Evolutionary conservation across 2,113 vertebrate species (phyloP).

Genomic region (Xenopus tropicalis): DNA sequence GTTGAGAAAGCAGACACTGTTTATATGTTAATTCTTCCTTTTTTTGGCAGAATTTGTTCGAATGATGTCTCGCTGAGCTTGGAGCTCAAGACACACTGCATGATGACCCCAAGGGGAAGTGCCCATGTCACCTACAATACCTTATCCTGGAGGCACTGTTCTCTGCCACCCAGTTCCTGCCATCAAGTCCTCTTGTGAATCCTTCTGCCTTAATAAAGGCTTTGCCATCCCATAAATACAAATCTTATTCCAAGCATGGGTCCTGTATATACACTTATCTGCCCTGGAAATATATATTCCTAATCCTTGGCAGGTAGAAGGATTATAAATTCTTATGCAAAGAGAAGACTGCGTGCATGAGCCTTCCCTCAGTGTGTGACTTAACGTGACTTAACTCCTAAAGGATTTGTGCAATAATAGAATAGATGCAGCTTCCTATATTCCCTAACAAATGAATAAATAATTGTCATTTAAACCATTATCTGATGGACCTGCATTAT

Average conservation of each 20-base stretch:
- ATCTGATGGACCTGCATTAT: slow-evolving; percentile 6
- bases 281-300: background rate
- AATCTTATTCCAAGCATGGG: slow-evolving; percentile 9
- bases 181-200: slow-evolving; percentile 15
- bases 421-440: slow-evolving; percentile 33
- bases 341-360: slow-evolving; percentile 24
- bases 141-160: slow-evolving; percentile 1
- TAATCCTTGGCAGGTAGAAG: slow-evolving; percentile 9
- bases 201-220: slow-evolving; percentile 13
- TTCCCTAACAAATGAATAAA: slow-evolving; percentile 21
- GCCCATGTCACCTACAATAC: slow-evolving; percentile 15
- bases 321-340: slow-evolving; percentile 1
- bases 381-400: slow-evolving; percentile 7
- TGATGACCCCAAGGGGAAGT: background rate
- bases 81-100: background rate
- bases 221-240: slow-evolving; percentile 11
- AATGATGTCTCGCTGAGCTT: slow-evolving; percentile 39
- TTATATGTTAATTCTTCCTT: background rate
- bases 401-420: slow-evolving; percentile 43
- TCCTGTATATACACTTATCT: background rate
- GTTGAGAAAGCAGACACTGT: too few species aligned
- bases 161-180: slow-evolving; percentile 1
- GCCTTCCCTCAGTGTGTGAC: slow-evolving; percentile 24
- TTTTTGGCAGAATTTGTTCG: slow-evolving; percentile 35
- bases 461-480: background rate